Base-by-base conservation (phyloP, 2,888 invertebrate species). In the Ophion ventricosus region DNA sequence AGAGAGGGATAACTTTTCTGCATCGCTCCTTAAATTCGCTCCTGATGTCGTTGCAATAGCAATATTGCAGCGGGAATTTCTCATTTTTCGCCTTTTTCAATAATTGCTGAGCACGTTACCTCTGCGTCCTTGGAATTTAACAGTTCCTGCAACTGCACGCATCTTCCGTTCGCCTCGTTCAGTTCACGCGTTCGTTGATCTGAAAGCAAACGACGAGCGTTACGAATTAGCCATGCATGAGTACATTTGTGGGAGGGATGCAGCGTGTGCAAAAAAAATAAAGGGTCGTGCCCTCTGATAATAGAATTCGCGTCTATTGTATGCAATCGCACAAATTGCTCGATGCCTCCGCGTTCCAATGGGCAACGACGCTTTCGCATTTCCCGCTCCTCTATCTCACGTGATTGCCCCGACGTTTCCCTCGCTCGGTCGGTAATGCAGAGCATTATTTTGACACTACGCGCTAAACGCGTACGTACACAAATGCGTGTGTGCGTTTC, bases 61-160 rank as follows among this genome's bases (percentile, higher is more conserved):
- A 17, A 49, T 11, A 4, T 49, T 4, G 49, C 49, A 49, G 49
- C 4, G 14, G 3, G 43, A 49, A 11, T 17, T 4, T 14, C 17
- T 49, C 17, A 11, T 8, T 69, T 69, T 17, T 8, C 17, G 17
- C 54, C 17, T 25, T 69, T 54, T 26, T 43, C 23, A 40, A 67
- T 26, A 14, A 43, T 64, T 26, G 11, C 26, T 67, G 25, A 11
- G 23, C 17, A 25, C n/a, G 61, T 90, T 87, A 93, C 93, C 88
- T 93, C 93, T 4, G 92, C 91, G 80, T 93, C 93, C 87, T 92
- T 93, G 2, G 92, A 88, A 84, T 91, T 90, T 2, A 93, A 89
- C 40, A 92, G 69, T 82, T 93, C 92, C 83, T 93, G 91, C 66
- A 93, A 82, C 86, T 93, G 90, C 20, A 88, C 89, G 81, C 92